A percentile compares a stretch with the other conserved stretches of the same genome.
These are phyloP conservation scores for Psophia crepitans DNA, from an alignment of 2,113 vertebrate genomes.

Conservation along the genomic window DNA sequence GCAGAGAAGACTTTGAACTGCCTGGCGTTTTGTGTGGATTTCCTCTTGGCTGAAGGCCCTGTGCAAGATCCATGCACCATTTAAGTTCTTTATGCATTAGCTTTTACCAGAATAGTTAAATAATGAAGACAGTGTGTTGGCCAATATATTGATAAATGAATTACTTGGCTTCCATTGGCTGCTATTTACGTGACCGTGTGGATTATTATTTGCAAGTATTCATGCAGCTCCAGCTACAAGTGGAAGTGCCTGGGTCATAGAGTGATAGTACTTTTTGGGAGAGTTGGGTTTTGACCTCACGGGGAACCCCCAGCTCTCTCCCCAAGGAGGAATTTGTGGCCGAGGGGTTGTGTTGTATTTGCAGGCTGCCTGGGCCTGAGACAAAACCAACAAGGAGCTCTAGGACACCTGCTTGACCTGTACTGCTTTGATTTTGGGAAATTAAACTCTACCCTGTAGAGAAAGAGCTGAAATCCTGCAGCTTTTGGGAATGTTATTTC, in stretches of 20 bases:
- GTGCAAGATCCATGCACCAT: neutral
- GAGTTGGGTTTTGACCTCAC: neutral
- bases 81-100: constrained; percentile 36
- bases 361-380: neutral
- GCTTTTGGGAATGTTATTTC: constrained; percentile 50
- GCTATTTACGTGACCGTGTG: neutral
- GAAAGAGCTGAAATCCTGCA: constrained; percentile 49
- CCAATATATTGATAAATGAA: constrained; percentile 9
- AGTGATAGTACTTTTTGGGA: neutral
- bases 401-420: constrained; percentile 46
- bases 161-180: neutral
- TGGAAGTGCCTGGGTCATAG: neutral
- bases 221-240: neutral
- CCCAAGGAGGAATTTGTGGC: neutral
- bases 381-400: neutral
- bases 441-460: constrained; percentile 8
- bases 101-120: constrained; percentile 58
- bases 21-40: neutral
- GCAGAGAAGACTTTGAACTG: constrained; percentile 1
- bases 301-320: neutral
- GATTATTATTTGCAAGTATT: neutral
- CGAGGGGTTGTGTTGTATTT: neutral
- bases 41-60: constrained; percentile 14
- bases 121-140: constrained; percentile 3
- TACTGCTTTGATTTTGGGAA: constrained; percentile 33